A percentile compares a stretch with the other conserved stretches of the same genome.
Conservation (phyloP, 2,113 vertebrate species). For the Andinoacara biseriatus region DNA sequence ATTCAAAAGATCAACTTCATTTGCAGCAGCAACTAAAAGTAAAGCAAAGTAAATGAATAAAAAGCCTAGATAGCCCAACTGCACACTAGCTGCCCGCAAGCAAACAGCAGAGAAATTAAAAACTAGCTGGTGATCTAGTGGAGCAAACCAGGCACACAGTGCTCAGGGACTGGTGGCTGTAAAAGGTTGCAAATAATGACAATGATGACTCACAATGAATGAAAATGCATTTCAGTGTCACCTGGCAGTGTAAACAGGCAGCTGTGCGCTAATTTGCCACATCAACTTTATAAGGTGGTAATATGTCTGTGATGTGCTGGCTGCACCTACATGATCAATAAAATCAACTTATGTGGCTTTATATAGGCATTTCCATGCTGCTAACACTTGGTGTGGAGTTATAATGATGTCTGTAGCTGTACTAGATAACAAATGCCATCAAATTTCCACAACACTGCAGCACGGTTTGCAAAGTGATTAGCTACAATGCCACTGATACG, state of each 20-base stretch:
- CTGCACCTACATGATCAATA: neutral
- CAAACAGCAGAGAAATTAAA: conserved; percentile 3
- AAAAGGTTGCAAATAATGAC: neutral
- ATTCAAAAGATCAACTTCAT: neutral
- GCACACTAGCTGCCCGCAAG: neutral
- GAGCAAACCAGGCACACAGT: neutral
- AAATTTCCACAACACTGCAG: neutral
- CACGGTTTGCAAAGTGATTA: conserved; percentile 2
- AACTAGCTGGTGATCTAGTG: neutral
- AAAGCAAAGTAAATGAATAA: neutral
- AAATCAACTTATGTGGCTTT: conserved; percentile 6
- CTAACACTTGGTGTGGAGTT: neutral
- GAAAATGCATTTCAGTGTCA: neutral
- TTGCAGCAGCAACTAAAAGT: neutral
- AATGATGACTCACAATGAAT: neutral
- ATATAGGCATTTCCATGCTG: neutral
- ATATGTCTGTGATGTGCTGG: neutral
- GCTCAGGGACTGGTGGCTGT: neutral
- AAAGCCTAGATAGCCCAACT: neutral
- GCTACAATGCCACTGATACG: neutral
- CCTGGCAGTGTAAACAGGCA: neutral
- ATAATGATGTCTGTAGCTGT: neutral
- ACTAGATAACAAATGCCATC: neutral
- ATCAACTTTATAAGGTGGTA: neutral
- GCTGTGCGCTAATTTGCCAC: neutral